These are phyloP conservation scores for Climacteris rufus DNA, from an alignment of 2,113 vertebrate species.

Conservation along the genomic window DNA sequence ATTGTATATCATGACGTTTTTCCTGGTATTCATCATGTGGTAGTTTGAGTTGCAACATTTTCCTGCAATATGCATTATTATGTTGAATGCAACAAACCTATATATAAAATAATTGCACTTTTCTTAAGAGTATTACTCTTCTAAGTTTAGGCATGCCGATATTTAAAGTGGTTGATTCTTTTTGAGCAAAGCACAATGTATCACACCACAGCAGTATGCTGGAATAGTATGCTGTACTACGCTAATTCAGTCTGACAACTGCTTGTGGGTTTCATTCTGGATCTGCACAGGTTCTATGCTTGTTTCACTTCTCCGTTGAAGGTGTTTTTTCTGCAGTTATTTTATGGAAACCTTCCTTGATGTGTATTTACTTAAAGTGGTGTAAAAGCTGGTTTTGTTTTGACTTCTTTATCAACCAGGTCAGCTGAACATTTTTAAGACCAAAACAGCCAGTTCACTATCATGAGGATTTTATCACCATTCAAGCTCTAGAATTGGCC, in stretches of 20 bases:
- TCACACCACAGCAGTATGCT: rapidly evolving
- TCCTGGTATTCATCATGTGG: not conserved
- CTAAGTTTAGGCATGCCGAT: not conserved
- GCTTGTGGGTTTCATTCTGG: not conserved
- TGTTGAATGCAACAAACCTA: not conserved
- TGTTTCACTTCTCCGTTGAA: not conserved
- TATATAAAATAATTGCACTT: not conserved
- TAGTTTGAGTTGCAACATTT: not conserved
- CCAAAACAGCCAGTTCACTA: not conserved
- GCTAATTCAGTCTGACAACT: not conserved
- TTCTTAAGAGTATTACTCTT: not conserved
- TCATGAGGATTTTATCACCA: not conserved
- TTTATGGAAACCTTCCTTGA: not conserved
- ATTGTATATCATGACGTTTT: not conserved
- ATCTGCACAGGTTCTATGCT: not conserved
- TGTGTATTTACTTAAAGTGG: not conserved
- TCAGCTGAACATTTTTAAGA: not conserved
- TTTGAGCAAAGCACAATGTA: not conserved
- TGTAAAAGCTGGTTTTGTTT: not conserved
- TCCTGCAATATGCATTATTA: not conserved
- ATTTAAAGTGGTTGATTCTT: not conserved
- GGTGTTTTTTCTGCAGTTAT: not conserved
- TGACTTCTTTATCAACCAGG: not conserved
- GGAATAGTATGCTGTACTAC: not conserved
- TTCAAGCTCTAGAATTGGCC: not conserved